Evolutionary conservation across 2,888 invertebrate species (phyloP).

Genomic region (Mellilla xanthometata): DNA sequence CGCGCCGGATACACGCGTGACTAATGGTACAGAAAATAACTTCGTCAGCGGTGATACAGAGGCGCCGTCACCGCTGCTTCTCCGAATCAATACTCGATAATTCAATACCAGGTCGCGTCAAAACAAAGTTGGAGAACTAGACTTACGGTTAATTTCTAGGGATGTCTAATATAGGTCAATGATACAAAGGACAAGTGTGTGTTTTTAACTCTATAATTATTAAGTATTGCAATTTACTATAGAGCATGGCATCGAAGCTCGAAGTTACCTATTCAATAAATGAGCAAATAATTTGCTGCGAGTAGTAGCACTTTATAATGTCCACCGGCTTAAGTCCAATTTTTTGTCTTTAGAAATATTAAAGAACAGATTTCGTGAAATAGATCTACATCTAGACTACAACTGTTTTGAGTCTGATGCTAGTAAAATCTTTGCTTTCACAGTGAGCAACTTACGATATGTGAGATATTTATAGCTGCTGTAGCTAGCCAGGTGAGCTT

Average conservation of each 20-base stretch:
- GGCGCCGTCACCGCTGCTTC: conserved; percentile 72
- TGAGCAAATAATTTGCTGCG: too few relatives aligned
- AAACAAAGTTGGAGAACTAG: conserved; percentile 14
- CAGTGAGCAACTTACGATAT: too few relatives aligned
- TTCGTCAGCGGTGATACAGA: conserved; percentile 77
- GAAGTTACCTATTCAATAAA: too few relatives aligned
- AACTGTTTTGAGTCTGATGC: too few relatives aligned
- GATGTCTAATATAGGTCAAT: conserved; percentile 15
- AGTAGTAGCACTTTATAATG: too few relatives aligned
- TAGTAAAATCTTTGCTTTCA: too few relatives aligned
- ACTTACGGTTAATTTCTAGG: conserved; percentile 10
- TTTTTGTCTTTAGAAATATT: too few relatives aligned
- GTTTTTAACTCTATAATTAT: conserved; percentile 4
- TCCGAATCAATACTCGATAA: conserved; percentile 64
- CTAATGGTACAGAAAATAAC: conserved; percentile 81
- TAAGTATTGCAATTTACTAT: neutral
- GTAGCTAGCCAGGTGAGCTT: neutral
- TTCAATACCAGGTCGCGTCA: conserved; percentile 1
- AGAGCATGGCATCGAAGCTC: too few relatives aligned
- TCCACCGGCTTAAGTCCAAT: too few relatives aligned
- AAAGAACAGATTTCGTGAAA: too few relatives aligned
- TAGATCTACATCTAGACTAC: too few relatives aligned
- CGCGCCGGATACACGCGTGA: conserved; percentile 79
- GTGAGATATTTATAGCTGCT: conserved; percentile 3
- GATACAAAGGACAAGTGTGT: neutral